Evolutionary conservation across 2,797 vertebrate genomes (phyloP).

Genomic region (Phoebastria nigripes): DNA sequence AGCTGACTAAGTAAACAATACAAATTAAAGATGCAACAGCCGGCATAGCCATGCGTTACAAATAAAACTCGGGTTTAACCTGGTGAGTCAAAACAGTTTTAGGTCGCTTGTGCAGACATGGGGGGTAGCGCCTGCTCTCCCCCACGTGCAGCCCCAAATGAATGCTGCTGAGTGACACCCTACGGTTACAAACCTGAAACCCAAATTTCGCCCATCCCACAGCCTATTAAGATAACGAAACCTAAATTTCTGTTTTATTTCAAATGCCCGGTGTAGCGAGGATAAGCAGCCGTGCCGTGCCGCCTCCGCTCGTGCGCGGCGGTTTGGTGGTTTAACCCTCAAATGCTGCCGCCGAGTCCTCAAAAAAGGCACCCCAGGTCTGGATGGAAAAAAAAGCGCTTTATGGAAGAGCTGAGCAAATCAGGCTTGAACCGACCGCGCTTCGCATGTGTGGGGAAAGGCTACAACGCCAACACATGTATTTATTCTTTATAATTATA

Average conservation of each 20-base stretch:
- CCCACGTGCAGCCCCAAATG: neutral
- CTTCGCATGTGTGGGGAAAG: neutral
- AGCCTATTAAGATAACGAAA: neutral
- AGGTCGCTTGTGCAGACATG: accelerated
- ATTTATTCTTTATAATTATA: neutral
- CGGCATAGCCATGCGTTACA: accelerated
- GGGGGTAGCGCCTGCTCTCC: neutral
- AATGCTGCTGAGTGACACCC: neutral
- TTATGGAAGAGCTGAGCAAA: neutral
- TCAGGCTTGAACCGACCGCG: accelerated
- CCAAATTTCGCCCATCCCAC: neutral
- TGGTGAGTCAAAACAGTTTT: neutral
- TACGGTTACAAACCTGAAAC: neutral
- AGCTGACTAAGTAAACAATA: neutral
- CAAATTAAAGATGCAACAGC: neutral
- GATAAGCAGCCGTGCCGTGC: neutral
- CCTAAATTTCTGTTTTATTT: neutral
- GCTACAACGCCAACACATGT: accelerated
- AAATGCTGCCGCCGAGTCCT: neutral
- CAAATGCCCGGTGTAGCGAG: neutral
- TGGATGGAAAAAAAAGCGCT: neutral
- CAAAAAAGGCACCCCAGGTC: no score
- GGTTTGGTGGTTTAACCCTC: neutral
- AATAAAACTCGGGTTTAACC: neutral
- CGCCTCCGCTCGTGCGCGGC: accelerated